Conservation (phyloP, 2,888 invertebrate species). For the Cordilura impudica region DNA sequence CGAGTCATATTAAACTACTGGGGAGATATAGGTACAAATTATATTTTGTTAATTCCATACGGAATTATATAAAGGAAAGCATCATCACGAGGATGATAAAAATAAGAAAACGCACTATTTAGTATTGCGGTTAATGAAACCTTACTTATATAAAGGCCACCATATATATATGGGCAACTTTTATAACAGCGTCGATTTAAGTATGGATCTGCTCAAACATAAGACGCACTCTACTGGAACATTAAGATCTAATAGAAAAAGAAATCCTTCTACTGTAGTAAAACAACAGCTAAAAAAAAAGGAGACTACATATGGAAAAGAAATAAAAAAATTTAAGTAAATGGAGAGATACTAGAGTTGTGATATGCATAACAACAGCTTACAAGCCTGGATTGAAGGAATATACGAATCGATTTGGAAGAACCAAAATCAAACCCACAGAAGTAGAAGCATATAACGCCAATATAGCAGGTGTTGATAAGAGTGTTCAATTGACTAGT, state of each 20-base stretch:
- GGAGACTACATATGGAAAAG: not conserved
- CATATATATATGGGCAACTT: not conserved
- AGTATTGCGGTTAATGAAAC: too few species aligned
- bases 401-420: too few species aligned
- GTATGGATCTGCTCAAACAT: not conserved
- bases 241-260: not conserved
- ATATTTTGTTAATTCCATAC: not conserved
- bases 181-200: not conserved
- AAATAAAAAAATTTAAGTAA: not conserved
- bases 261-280: not conserved
- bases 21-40: too few species aligned
- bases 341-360: not conserved
- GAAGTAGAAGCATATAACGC: not conserved
- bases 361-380: not conserved
- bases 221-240: not conserved
- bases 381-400: not conserved
- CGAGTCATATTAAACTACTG: too few species aligned
- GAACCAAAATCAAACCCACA: too few species aligned
- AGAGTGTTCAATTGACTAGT: not conserved
- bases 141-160: not conserved
- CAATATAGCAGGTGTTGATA: not conserved
- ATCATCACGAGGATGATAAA: not conserved
- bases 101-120: slow-evolving; percentile 15
- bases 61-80: not conserved
- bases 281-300: not conserved